These are phyloP conservation scores for Channa argus DNA, from an alignment of 2,113 vertebrate genomes.

Conservation along the genomic window DNA sequence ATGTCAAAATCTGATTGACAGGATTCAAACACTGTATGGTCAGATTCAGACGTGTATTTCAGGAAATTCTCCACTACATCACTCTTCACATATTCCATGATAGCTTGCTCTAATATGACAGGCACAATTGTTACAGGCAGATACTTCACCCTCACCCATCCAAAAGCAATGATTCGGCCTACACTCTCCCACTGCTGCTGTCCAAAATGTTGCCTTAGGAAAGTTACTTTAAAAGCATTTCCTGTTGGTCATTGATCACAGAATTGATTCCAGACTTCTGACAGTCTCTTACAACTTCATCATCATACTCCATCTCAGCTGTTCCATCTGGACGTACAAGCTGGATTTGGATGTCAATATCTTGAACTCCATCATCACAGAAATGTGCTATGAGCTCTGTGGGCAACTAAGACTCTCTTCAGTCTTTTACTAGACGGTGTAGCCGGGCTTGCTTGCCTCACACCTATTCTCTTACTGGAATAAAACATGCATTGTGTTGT, in stretches of 20 bases:
- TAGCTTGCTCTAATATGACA: conserved; percentile 4
- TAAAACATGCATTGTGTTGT: too few relatives aligned
- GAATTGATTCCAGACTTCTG: conserved; percentile 24
- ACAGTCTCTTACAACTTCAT: conserved; percentile 20
- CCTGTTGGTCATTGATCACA: conserved; percentile 2
- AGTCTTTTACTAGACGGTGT: too few relatives aligned
- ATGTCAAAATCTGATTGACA: background rate
- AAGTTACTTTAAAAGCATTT: conserved; percentile 5
- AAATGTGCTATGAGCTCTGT: too few relatives aligned
- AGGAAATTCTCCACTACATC: conserved; percentile 12
- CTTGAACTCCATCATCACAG: background rate
- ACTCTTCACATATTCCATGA: conserved; percentile 5
- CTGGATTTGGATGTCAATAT: conserved; percentile 5
- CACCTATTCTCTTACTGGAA: too few relatives aligned
- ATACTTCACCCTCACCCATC: background rate
- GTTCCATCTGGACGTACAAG: conserved; percentile 6
- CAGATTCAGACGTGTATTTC: conserved; percentile 9
- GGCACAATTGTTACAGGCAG: too few relatives aligned
- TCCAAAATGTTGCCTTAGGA: conserved; percentile 21
- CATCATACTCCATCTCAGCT: conserved; percentile 13
- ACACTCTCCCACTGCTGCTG: conserved; percentile 15
- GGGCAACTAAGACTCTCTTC: too few relatives aligned
- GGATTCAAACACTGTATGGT: background rate
- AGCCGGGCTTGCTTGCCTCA: too few relatives aligned
- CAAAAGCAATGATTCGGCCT: conserved; percentile 11